Evolutionary conservation across 2,797 vertebrate species (phyloP), one percentile per base, ranked within the genome.

Genomic region (Echeneis naucrates): DNA sequence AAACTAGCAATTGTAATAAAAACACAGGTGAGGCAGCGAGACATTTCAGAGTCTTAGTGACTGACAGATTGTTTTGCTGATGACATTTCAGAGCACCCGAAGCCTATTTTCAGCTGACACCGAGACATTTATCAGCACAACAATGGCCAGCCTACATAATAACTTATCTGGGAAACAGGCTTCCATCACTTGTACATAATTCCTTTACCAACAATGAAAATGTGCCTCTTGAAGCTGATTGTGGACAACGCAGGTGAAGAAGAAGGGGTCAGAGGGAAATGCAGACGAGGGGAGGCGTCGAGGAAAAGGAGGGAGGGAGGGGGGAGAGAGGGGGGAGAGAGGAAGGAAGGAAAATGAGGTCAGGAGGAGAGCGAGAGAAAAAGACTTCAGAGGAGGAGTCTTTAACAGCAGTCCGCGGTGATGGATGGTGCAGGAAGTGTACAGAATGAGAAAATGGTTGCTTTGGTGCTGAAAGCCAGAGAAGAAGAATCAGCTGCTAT

Each of bases 381-480:
- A 67, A 75, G 75, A 77, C 54, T 77, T 68, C 8, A 68, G 66
- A 79, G 47, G 72, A 71, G n/a, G 38, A 83, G 72, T 76, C 68
- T 84, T 82, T 83, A 79, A 54, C 56, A 10, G 68, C 70, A 77
- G 66, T 50, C 47, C 1, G 4, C 73, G 69, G 67, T 87, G 89
- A 89, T 90, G 83, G 87, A 92, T 90, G 89, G 63, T 60, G 71
- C n/a, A 65, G 73, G 59, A 75, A 78, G 67, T 26, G 76, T 9
- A 55, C 48, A 40, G 69, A 82, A 83, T 85, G 79, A 89, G 80
- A 75, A 90, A 90, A 87, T 21, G 37, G 67, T 70, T 70, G 53
- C 55, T 71, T 72, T 68, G 68, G 38, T 60, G 80, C 75, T 47
- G 32, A 72, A 74, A 75, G 68, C 69, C 61, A 24, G 54, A 32